These are phyloP conservation scores for Macroramphosus scolopax DNA, from an alignment of 2,797 vertebrate species.

Conservation along the genomic window DNA sequence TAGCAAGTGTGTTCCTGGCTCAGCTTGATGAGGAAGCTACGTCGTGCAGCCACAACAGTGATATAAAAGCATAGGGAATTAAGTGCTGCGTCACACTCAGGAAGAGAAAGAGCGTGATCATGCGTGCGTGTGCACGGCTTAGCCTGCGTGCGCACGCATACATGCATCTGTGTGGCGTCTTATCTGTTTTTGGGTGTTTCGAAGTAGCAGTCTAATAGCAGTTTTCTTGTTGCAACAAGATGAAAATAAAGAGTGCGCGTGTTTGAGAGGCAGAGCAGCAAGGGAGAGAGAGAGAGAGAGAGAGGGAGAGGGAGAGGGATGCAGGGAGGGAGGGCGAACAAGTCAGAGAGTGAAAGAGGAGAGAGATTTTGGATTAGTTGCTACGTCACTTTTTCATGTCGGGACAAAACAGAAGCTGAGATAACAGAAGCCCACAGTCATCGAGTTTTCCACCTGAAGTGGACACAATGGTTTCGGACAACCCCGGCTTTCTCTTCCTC, in stretches of 20 bases:
- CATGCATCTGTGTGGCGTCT: slow-evolving; percentile 51
- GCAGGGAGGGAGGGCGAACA: slow-evolving; percentile 78
- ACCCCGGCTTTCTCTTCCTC: slow-evolving; percentile 67
- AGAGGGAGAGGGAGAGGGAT: slow-evolving; percentile 41
- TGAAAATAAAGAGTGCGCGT: slow-evolving; percentile 67
- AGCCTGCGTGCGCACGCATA: slow-evolving; percentile 28
- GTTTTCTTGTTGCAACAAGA: slow-evolving; percentile 84
- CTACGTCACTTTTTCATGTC: slow-evolving; percentile 87
- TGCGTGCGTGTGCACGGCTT: slow-evolving; percentile 37
- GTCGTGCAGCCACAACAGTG: slow-evolving; percentile 86
- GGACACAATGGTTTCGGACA: slow-evolving; percentile 70
- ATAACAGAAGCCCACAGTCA: slow-evolving; percentile 76
- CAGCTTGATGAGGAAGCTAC: slow-evolving; percentile 83
- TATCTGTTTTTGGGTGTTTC: slow-evolving; percentile 47
- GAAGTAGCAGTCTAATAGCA: slow-evolving; percentile 83
- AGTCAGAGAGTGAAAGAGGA: slow-evolving; percentile 53
- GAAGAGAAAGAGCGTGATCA: slow-evolving; percentile 68
- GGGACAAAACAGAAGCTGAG: slow-evolving; percentile 79
- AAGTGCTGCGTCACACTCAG: slow-evolving; percentile 99
- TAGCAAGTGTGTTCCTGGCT: slow-evolving; percentile 72
- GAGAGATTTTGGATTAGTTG: slow-evolving; percentile 81
- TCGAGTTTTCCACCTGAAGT: slow-evolving; percentile 75
- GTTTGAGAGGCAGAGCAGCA: slow-evolving; percentile 56
- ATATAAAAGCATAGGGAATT: slow-evolving; percentile 86
- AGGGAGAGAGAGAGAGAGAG: slow-evolving; percentile 46